Evolutionary conservation across 2,888 invertebrate species (phyloP), one percentile per base, ranked within the genome.

Genomic region (Clepsis dumicolana): DNA sequence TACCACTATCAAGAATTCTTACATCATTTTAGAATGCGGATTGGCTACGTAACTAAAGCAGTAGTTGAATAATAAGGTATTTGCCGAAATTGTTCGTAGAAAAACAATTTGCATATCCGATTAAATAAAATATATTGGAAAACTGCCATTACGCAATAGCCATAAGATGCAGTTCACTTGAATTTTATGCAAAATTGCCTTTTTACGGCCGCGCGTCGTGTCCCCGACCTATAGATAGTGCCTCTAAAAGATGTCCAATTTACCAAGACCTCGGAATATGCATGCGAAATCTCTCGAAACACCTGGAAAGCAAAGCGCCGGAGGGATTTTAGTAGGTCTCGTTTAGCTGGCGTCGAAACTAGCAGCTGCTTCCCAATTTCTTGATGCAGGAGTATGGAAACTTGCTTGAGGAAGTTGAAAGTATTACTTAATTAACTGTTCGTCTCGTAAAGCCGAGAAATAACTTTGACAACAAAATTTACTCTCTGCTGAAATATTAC

Each of bases 121-220:
- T 74, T 75, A 72, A 74, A 75, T 71, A 73, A 72, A 72, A 75
- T 67, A 73, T 77, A 80, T 75, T 76, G 76, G 77, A 76, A 77
- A 77, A 79, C 75, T 78, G 75, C 74, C 76, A 72, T 77, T 78
- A 73, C 75, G 74, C 76, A 76, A 75, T 70, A 71, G 75, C 73
- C 80, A 77, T 75, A 78, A 80, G 75, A 79, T 81, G 81, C 80
- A 78, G 76, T 79, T 76, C 72, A 60, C 72, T 65, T 73, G 75
- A 81, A 80, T 82, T 82, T 80, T 80, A 83, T 84, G 78, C 79
- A 77, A 80, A 81, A 82, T 78, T 81, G 77, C 79, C 79, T 72
- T 82, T 86, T 84, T 83, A 83, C 81, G 79, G 79, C 74, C 80
- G 73, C 73, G 74, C 76, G 73, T 72, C 75, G 61, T 70, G 70